phyloP scores from a whole-genome alignment of 2,888 invertebrate species.

The Macrophya alboannulata region DNA sequence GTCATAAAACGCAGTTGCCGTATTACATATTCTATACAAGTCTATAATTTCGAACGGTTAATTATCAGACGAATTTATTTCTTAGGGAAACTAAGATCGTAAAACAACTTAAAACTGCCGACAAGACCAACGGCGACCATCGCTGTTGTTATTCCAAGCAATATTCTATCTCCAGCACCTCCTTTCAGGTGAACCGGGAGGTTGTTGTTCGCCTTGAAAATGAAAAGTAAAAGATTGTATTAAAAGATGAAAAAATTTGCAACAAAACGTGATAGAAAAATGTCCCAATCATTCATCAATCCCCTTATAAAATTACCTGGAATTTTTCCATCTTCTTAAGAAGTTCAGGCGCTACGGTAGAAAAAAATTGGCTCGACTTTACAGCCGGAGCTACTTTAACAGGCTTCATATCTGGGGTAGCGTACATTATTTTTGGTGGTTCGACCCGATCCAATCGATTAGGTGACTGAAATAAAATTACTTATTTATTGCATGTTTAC shows the following conservation, averaged over 20 bases:
- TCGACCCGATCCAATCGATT: conserved; percentile 64
- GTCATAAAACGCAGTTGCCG: not conserved
- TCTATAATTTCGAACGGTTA: conserved; percentile 18
- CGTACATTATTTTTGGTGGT: conserved; percentile 53
- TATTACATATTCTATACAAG: conserved; percentile 41
- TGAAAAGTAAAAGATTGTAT: conserved; percentile 28
- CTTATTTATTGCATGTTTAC: not conserved
- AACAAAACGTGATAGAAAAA: not conserved
- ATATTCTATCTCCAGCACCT: conserved; percentile 65
- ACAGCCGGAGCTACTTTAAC: conserved; percentile 43
- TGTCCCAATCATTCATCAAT: not conserved
- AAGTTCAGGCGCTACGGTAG: conserved; percentile 23
- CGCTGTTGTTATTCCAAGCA: conserved; percentile 79
- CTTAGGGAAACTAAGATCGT: conserved; percentile 41
- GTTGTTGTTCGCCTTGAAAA: conserved; percentile 69
- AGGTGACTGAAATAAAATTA: conserved; percentile 64
- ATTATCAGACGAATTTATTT: conserved; percentile 23
- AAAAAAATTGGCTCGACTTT: not conserved
- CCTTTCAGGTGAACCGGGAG: conserved; percentile 64
- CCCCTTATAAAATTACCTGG: conserved; percentile 31
- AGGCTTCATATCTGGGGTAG: conserved; percentile 37
- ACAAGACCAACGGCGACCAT: conserved; percentile 79
- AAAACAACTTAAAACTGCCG: conserved; percentile 64
- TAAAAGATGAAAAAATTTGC: not conserved
- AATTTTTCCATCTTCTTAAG: conserved; percentile 42